Percentiles rank a stretch among this genome's conserved stretches.
phyloP scores from a whole-genome alignment of 1,140 invertebrate genomes.

The Rhizoglyphus robini region DNA sequence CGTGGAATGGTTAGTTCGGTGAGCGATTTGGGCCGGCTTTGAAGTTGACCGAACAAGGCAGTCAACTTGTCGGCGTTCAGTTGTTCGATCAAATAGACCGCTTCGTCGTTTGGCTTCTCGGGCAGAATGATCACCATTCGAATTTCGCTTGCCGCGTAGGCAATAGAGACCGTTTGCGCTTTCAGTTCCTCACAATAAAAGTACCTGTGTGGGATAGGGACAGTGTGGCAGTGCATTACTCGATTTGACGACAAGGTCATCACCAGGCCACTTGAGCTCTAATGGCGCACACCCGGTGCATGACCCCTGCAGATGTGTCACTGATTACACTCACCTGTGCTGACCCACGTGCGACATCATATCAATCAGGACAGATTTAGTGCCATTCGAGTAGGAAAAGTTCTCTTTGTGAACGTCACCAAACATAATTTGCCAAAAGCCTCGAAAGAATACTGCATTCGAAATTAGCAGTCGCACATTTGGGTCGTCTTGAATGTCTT shows the following conservation, averaged over 20 bases:
- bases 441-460: slow-evolving; percentile 21
- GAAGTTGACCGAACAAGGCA: background rate
- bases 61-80: background rate
- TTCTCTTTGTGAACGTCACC: slow-evolving; percentile 3
- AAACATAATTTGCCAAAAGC: slow-evolving; percentile 16
- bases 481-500: background rate
- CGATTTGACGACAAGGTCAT: no score
- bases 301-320: no score
- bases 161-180: slow-evolving; percentile 10
- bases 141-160: slow-evolving; percentile 18
- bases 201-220: background rate
- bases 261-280: no score
- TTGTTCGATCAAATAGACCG: slow-evolving; percentile 5
- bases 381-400: background rate
- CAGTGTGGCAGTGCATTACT: background rate
- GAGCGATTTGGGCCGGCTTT: background rate
- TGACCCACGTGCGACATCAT: slow-evolving; percentile 21
- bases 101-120: background rate
- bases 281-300: no score
- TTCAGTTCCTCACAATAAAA: background rate
- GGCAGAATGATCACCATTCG: slow-evolving; percentile 20
- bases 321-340: background rate
- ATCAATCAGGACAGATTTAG: background rate
- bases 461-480: slow-evolving; percentile 14
- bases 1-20: slow-evolving; percentile 14